A percentile compares a stretch with the other conserved stretches of the same genome.
Evolutionary conservation across 2,113 vertebrate species (phyloP).

Genomic region (Arenaria interpres): DNA sequence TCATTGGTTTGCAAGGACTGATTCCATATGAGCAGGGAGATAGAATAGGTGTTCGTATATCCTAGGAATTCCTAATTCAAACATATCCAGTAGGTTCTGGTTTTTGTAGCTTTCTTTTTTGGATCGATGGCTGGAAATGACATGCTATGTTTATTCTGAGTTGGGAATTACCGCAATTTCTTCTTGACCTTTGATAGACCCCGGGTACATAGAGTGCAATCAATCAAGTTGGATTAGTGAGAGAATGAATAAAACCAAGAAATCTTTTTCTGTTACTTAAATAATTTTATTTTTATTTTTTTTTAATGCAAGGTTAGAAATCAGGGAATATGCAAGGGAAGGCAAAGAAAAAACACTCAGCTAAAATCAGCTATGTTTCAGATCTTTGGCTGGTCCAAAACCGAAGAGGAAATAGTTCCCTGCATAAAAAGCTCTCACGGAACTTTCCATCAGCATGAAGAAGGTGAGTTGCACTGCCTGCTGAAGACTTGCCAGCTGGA

Average conservation of each 20-base stretch:
- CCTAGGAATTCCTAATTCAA: neutral
- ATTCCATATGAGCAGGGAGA: neutral
- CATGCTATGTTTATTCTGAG: neutral
- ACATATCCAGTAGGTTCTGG: neutral
- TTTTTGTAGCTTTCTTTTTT: neutral
- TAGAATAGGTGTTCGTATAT: neutral
- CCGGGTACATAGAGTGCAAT: fast-evolving
- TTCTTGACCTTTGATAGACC: neutral
- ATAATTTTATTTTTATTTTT: neutral
- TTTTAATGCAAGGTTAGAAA: neutral
- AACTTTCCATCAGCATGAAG: neutral
- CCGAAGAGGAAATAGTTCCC: neutral
- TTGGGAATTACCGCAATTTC: neutral
- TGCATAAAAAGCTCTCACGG: neutral
- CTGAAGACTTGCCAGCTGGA: neutral
- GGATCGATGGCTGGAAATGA: neutral
- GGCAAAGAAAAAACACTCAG: neutral
- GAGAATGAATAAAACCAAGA: neutral
- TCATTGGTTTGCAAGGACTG: neutral
- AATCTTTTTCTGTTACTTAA: neutral
- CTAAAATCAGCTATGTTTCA: neutral
- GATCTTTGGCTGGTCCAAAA: neutral
- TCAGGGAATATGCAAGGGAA: neutral
- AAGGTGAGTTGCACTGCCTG: neutral
- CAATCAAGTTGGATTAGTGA: neutral